These are phyloP conservation scores for Medauroidea extradentata DNA, from an alignment of 1,140 invertebrate species.

Conservation along the genomic window DNA sequence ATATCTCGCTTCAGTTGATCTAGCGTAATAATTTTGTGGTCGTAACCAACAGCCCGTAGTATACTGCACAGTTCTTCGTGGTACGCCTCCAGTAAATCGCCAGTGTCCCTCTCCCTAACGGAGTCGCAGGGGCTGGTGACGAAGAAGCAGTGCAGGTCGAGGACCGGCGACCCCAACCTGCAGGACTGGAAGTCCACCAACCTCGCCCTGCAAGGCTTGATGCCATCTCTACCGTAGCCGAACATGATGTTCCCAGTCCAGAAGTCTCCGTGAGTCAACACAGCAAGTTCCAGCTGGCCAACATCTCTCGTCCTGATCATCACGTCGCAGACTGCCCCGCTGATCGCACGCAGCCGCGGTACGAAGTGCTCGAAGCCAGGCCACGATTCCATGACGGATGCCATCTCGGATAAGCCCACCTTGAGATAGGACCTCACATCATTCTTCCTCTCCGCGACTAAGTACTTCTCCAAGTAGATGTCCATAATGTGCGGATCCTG, in stretches of 20 bases:
- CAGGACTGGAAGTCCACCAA: slow-evolving; percentile 41
- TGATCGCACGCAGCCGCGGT: neutral
- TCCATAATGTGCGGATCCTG: neutral
- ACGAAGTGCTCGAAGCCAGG: neutral
- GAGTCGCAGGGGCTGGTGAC: slow-evolving; percentile 45
- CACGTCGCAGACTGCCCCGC: neutral
- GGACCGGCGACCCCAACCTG: slow-evolving; percentile 45
- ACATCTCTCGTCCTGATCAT: neutral
- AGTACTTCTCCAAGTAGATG: neutral
- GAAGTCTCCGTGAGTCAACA: slow-evolving; percentile 49
- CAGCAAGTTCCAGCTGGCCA: slow-evolving; percentile 11
- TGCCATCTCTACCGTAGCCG: slow-evolving; percentile 22
- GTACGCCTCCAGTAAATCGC: slow-evolving; percentile 44
- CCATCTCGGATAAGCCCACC: neutral
- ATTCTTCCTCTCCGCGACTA: neutral
- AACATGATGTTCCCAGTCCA: slow-evolving; percentile 55
- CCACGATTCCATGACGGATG: neutral
- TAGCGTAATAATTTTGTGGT: slow-evolving; percentile 40
- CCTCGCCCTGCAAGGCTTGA: slow-evolving; percentile 23
- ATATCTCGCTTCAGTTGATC: slow-evolving; percentile 36
- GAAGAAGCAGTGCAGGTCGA: slow-evolving; percentile 56
- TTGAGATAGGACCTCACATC: neutral
- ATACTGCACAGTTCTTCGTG: slow-evolving; percentile 30
- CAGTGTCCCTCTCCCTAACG: slow-evolving; percentile 35
- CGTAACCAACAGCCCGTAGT: slow-evolving; percentile 40